Base-by-base conservation (phyloP, 1,140 invertebrate species). In the Heliconius melpomene region DNA sequence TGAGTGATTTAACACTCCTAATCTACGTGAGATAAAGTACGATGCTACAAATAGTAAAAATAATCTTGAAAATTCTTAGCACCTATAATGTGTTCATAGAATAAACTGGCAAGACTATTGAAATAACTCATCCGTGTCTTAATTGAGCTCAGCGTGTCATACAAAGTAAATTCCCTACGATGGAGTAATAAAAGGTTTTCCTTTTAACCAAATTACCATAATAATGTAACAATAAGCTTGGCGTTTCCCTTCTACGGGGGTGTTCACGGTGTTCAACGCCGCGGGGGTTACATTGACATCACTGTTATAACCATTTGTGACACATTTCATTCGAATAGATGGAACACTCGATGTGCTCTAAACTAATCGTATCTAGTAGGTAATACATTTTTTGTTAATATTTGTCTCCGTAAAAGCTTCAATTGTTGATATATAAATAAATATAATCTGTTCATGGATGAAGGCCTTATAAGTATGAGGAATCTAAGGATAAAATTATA, bases 81-180 rank as follows among this genome's bases (percentile, higher is more conserved):
- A 23, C 72, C 20, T 26, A 38, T 38, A 72, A 46, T 26, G 36
- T n/a, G 16, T 72, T 40, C 32, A 72, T 7, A 72, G 18, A 38
- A 72, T n/a, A 66, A 29, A 66, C 20, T 26, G 9, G 26, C 29
- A 29, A 66, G 23, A 29, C 60, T 29, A 18, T 29, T 29, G 60
- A 66, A 13, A 70, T 57, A 57, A 66, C 52, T 66, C 32, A 36
- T 73, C 72, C 70, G 60, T 71, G 72, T 78, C 76, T 78, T 78
- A 81, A 81, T 79, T 75, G 75, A 23, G 66, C 81, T n/a, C 81
- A 82, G 81, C 81, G 57, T 79, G 81, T 50, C 72, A 50, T 54
- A 26, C 74, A 79, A 77, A 82, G 72, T 54, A 74, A 77, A 74
- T 77, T 72, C 74, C 72, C 2, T 29, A 13, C 38, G 29, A 79